phyloP scores from a whole-genome alignment of 2,113 vertebrate species.

The Halcyon senegalensis region DNA sequence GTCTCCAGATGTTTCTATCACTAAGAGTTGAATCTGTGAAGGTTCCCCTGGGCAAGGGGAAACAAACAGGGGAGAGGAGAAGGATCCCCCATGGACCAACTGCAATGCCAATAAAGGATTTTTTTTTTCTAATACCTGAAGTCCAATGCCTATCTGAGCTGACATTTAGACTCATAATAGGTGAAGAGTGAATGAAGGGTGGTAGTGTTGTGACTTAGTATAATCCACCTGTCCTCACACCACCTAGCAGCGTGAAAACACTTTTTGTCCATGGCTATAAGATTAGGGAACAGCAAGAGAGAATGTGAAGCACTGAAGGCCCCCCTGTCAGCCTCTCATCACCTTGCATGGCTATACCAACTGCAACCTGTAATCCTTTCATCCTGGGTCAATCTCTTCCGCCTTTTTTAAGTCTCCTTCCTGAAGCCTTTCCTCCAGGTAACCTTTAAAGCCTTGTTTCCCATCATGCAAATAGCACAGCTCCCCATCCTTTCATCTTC shows the following conservation, averaged over 20 bases:
- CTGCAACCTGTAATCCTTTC: not conserved
- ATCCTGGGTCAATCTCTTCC: not conserved
- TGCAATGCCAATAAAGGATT: not conserved
- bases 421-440: not conserved
- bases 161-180: not conserved
- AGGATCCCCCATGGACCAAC: not conserved
- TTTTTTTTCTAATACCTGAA: not conserved
- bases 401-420: not conserved
- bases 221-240: not conserved
- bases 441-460: not conserved
- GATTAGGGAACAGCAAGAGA: not conserved
- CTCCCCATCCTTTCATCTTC: not conserved
- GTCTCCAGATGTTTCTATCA: not conserved
- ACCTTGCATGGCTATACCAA: not conserved
- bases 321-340: not conserved
- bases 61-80: not conserved
- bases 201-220: fast-evolving
- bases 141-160: not conserved
- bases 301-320: not conserved
- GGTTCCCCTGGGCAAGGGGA: not conserved
- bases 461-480: not conserved
- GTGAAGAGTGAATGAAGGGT: not conserved
- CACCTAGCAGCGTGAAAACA: not conserved
- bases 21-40: not conserved
- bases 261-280: not conserved